phyloP scores from a whole-genome alignment of 2,113 vertebrate species.

The Rhadina sibilatrix region DNA sequence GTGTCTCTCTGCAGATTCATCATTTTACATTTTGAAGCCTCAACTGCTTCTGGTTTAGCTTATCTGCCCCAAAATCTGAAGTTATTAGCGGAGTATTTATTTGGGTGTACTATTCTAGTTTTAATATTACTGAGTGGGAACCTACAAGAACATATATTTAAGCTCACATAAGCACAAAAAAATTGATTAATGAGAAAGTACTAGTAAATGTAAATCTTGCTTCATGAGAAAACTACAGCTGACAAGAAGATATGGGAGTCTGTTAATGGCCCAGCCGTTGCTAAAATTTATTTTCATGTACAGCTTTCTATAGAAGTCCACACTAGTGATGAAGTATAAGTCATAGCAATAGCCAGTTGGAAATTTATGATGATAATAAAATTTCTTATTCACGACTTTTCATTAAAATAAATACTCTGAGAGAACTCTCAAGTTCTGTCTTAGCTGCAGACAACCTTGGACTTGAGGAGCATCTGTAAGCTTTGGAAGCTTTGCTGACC shows the following conservation, averaged over 20 bases:
- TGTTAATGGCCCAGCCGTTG: not conserved
- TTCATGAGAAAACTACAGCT: not conserved
- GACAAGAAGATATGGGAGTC: not conserved
- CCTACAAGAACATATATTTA: not conserved
- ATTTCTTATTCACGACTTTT: not conserved
- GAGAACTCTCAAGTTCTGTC: not conserved
- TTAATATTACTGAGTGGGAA: not conserved
- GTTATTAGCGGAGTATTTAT: not conserved
- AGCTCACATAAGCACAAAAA: not conserved
- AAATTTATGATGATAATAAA: not conserved
- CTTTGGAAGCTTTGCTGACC: not conserved
- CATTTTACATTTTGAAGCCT: not conserved
- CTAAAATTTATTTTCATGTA: not conserved
- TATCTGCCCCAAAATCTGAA: not conserved
- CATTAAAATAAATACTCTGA: not conserved
- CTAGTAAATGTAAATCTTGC: not conserved
- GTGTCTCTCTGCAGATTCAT: not conserved
- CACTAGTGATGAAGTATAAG: not conserved
- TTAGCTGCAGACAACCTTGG: not conserved
- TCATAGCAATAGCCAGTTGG: not conserved
- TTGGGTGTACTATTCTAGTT: not conserved
- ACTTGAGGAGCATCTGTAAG: not conserved
- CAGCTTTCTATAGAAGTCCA: not conserved
- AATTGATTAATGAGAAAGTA: not conserved
- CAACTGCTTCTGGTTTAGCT: not conserved